phyloP scores from a whole-genome alignment of 1,140 invertebrate species.

The Nylanderia fulva region DNA sequence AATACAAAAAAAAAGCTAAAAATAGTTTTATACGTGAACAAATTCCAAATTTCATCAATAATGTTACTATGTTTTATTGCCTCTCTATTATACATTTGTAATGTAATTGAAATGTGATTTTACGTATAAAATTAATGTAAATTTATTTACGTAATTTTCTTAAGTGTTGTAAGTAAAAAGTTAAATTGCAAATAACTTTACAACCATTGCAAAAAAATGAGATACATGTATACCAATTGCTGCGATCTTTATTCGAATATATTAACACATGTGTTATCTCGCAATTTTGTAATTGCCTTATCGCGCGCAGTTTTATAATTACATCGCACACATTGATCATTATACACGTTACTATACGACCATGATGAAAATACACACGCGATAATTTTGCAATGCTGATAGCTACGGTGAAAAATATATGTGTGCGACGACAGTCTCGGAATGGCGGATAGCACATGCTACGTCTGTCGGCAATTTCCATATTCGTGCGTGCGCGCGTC shows the following conservation, averaged over 20 bases:
- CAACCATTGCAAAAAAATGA: slow-evolving; percentile 4
- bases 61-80: neutral
- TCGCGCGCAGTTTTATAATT: slow-evolving; percentile 38
- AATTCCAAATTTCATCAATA: neutral
- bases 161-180: neutral
- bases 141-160: neutral
- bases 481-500: neutral
- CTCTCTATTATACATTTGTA: neutral
- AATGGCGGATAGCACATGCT: slow-evolving; percentile 19
- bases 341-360: neutral
- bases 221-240: neutral
- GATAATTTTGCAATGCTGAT: slow-evolving; percentile 43
- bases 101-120: neutral
- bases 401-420: neutral
- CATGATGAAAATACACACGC: slow-evolving; percentile 12
- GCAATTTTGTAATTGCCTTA: slow-evolving; percentile 33
- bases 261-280: slow-evolving; percentile 49
- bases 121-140: neutral
- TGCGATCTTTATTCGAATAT: slow-evolving; percentile 37
- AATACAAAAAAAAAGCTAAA: no score
- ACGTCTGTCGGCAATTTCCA: slow-evolving; percentile 21
- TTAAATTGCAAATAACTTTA: neutral
- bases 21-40: neutral
- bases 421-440: neutral
- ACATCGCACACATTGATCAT: neutral